These are phyloP conservation scores for Meleagris gallopavo DNA, from an alignment of 2,113 vertebrate species.

Conservation along the genomic window DNA sequence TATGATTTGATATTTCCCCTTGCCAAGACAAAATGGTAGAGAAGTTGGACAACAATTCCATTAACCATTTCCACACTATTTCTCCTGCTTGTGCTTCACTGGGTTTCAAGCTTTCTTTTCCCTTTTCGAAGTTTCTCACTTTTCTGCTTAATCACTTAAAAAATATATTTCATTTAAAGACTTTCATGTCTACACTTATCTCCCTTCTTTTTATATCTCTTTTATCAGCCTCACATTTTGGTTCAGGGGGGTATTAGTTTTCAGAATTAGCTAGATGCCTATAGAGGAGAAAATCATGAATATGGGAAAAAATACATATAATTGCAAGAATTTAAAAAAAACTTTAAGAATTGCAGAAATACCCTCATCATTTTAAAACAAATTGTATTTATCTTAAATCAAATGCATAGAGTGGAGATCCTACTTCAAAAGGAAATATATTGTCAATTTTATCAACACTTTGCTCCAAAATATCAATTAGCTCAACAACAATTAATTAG, in stretches of 20 bases:
- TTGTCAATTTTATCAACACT: not conserved
- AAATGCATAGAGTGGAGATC: not conserved
- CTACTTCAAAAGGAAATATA: not conserved
- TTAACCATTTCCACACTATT: not conserved
- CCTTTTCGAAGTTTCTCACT: not conserved
- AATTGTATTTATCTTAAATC: not conserved
- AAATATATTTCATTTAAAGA: not conserved
- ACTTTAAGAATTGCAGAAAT: not conserved
- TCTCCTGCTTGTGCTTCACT: not conserved
- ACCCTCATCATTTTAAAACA: not conserved
- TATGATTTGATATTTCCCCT: not conserved
- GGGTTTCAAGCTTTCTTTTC: not conserved
- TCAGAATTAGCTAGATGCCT: not conserved
- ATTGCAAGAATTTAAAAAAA: fast-evolving
- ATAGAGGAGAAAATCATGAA: not conserved
- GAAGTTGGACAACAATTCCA: not conserved
- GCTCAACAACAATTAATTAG: not conserved
- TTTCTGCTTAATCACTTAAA: not conserved
- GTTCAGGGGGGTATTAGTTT: not conserved
- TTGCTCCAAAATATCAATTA: not conserved
- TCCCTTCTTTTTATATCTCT: not conserved
- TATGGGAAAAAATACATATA: not conserved
- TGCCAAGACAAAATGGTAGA: not conserved
- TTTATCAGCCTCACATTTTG: not conserved
- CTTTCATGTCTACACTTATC: not conserved